Evolutionary conservation across 2,113 vertebrate species (phyloP), one percentile per base, ranked within the genome.

Genomic region (Upupa epops): DNA sequence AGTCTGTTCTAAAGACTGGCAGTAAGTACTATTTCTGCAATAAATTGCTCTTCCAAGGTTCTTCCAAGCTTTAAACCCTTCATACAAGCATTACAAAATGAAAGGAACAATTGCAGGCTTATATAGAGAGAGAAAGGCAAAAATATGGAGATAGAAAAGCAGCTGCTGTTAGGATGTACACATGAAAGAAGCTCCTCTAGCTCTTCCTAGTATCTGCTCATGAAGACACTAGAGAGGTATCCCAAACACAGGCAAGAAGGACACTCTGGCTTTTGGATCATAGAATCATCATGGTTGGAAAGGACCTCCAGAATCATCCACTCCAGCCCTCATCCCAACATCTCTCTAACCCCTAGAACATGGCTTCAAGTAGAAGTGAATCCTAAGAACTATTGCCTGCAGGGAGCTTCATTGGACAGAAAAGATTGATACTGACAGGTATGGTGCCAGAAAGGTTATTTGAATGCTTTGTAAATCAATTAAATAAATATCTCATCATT

Each of bases 401-500:
- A 60, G 22, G 79, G 82, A 76, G n/a, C 20, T n/a, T n/a, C n/a
- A n/a, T n/a, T n/a, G n/a, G n/a, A n/a, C n/a, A n/a, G n/a, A n/a
- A 49, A 63, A 82, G 86, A 63, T 49, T 84, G 65, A 80, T 87
- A 34, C 45, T 80, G 89, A 88, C 82, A 90, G 13, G 34, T 75
- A 40, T 20, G 31, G 79, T 70, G 21, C 51, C 56, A 72, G 84
- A 76, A 82, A 87, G 86, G 83, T 54, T 75, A 61, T 80, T 29
- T 70, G 56, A 89, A 48, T 73, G 48, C 45, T 26, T 76, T 72
- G 34, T 59, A 93, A 81, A 78, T 42, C 74, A 94, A 25, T 56
- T 17, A 89, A 95, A 89, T 81, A 88, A 78, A 82, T 89, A 76
- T 70, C 92, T 72, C 17, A 46, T 71, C 56, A 22, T 66, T 84